Conservation (phyloP, 2,797 vertebrate species). For the Typhlichthys eigenmanni region DNA sequence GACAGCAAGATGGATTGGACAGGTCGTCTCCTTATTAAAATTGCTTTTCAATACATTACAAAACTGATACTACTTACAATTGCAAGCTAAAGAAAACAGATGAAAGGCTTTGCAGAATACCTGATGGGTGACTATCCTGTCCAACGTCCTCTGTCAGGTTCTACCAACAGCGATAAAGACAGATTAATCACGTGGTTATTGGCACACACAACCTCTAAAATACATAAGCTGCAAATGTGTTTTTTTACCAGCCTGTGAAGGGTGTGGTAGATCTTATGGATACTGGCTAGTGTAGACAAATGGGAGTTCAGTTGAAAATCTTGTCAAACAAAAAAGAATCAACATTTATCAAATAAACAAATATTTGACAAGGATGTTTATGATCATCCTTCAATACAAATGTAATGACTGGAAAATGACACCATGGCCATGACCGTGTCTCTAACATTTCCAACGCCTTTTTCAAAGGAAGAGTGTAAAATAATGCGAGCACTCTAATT, state of each 20-base stretch:
- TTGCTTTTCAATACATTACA: not conserved
- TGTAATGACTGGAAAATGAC: conserved; percentile 31
- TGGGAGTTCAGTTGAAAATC: conserved; percentile 99
- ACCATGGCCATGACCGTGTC: conserved; percentile 28
- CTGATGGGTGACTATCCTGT: conserved; percentile 94
- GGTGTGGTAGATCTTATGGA: conserved; percentile 99
- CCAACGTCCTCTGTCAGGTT: conserved; percentile 97
- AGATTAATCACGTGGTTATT: conserved; percentile 11
- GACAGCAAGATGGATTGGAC: not conserved
- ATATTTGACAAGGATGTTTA: conserved; percentile 13
- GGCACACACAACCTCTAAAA: conserved; percentile 15
- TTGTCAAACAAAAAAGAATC: conserved; percentile 55
- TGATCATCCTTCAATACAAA: conserved; percentile 5
- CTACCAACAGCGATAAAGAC: conserved; percentile 68
- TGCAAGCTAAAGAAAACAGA: not conserved
- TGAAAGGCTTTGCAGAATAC: conserved; percentile 64
- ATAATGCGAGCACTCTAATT: not conserved
- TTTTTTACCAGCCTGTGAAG: conserved; percentile 99
- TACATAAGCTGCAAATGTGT: conserved; percentile 16
- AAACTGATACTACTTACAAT: too few relatives aligned
- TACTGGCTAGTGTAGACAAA: conserved; percentile 98
- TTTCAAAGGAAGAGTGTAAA: not conserved
- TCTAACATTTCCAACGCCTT: not conserved
- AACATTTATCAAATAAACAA: conserved; percentile 5
- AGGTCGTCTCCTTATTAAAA: not conserved